These are phyloP conservation scores for Diarsia brunnea DNA, from an alignment of 2,888 invertebrate species.

Conservation along the genomic window DNA sequence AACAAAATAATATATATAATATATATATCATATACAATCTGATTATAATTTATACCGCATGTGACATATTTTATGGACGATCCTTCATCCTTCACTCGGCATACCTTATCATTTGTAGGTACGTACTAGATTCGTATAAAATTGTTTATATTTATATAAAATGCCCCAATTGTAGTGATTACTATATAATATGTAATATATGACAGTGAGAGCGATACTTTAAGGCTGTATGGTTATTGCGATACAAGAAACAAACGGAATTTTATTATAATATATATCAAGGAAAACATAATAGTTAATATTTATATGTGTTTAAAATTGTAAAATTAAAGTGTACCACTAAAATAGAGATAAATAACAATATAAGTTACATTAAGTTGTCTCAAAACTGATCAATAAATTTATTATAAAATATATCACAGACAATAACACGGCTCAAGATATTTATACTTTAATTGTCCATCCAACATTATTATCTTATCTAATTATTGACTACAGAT, in stretches of 20 bases:
- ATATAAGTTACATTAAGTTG: slow-evolving; percentile 5
- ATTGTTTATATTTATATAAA: slow-evolving; percentile 60
- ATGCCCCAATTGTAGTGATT: slow-evolving; percentile 67
- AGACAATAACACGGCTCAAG: slow-evolving; percentile 59
- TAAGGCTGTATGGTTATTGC: slow-evolving; percentile 52
- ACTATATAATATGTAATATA: slow-evolving; percentile 56
- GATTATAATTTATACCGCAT: not conserved
- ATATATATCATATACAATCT: no score
- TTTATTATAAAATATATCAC: slow-evolving; percentile 5
- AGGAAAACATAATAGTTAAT: slow-evolving; percentile 39
- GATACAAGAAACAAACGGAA: slow-evolving; percentile 46
- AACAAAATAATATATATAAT: not conserved
- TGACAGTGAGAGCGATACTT: slow-evolving; percentile 54
- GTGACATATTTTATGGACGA: slow-evolving; percentile 39
- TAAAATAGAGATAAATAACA: slow-evolving; percentile 25
- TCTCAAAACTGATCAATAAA: slow-evolving; percentile 31
- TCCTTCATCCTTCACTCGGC: slow-evolving; percentile 1
- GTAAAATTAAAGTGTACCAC: slow-evolving; percentile 14
- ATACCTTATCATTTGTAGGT: slow-evolving; percentile 40
- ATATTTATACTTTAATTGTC: slow-evolving; percentile 26
- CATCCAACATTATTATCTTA: slow-evolving; percentile 28
- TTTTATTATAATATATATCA: slow-evolving; percentile 43
- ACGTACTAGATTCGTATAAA: slow-evolving; percentile 56
- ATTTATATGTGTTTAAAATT: slow-evolving; percentile 38
- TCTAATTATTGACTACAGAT: slow-evolving; percentile 18